Conservation (phyloP, 2,797 vertebrate species). For the Enteromius treurensis region DNA sequence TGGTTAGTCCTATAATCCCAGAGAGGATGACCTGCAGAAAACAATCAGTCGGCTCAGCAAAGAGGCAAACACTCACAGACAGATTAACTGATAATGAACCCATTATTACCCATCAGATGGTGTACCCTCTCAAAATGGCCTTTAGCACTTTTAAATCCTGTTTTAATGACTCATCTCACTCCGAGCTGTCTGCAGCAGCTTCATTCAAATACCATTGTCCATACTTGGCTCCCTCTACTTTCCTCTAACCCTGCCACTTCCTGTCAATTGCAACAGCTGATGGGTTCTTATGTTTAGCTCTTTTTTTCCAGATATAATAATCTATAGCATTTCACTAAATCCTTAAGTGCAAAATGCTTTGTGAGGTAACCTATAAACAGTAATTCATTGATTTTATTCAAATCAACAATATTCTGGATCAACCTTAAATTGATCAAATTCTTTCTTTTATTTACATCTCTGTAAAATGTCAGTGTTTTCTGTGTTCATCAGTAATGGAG, state of each 20-base stretch:
- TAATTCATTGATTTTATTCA: neutral
- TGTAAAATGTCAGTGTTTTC: neutral
- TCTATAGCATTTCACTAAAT: neutral
- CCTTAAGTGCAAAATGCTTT: neutral
- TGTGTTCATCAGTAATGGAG: neutral
- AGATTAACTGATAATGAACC: slow-evolving; percentile 26
- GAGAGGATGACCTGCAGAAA: slow-evolving; percentile 85
- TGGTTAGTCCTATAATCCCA: slow-evolving; percentile 85
- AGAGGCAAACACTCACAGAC: slow-evolving; percentile 28
- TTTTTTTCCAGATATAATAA: neutral
- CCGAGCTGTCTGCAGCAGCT: neutral
- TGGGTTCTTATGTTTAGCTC: neutral
- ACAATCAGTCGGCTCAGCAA: slow-evolving; percentile 49
- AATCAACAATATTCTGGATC: neutral
- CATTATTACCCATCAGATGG: slow-evolving; percentile 7
- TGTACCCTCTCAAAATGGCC: neutral
- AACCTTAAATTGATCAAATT: neutral
- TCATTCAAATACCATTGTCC: slow-evolving; percentile 15
- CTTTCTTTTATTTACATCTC: neutral
- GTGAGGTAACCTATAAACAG: neutral
- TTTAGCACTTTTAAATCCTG: slow-evolving; percentile 15
- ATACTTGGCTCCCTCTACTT: neutral
- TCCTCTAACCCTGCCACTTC: slow-evolving; percentile 35
- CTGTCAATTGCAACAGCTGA: slow-evolving; percentile 14
- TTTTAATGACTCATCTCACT: slow-evolving; percentile 18